Percentiles rank a stretch among this genome's conserved stretches.
These are phyloP conservation scores for Sinopyrophorus schimmeli DNA, from an alignment of 2,888 invertebrate genomes.

Conservation along the genomic window DNA sequence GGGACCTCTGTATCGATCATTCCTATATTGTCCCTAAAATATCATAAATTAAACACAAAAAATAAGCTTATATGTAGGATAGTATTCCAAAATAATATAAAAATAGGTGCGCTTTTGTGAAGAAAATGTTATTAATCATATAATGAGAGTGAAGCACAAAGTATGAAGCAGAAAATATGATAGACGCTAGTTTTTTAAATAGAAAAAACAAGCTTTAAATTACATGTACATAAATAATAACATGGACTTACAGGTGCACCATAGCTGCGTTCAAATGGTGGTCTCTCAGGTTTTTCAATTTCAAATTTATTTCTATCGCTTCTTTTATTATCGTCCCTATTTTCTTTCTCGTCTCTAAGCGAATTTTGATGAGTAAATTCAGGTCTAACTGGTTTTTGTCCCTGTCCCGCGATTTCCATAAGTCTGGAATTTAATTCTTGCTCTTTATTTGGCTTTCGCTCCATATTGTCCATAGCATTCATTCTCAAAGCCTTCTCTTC, in stretches of 20 bases:
- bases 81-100: too few relatives aligned
- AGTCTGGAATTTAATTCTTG: slow-evolving; percentile 29
- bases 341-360: slow-evolving; percentile 21
- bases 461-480: neutral
- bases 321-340: slow-evolving; percentile 37
- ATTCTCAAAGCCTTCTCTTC: slow-evolving; percentile 11
- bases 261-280: slow-evolving; percentile 39
- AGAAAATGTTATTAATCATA: too few relatives aligned
- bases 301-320: slow-evolving; percentile 50
- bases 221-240: slow-evolving; percentile 35
- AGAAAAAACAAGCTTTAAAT: too few relatives aligned
- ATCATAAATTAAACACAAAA: neutral
- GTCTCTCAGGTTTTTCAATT: slow-evolving; percentile 44
- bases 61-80: neutral
- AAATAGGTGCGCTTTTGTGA: too few relatives aligned
- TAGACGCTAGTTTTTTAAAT: too few relatives aligned
- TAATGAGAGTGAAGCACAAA: too few relatives aligned
- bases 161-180: too few relatives aligned
- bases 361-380: slow-evolving; percentile 23
- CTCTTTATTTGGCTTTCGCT: slow-evolving; percentile 8
- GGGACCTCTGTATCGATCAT: slow-evolving; percentile 37
- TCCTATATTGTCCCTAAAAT: slow-evolving; percentile 21
- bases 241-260: slow-evolving; percentile 17
- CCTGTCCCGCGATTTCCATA: slow-evolving; percentile 43
- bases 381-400: slow-evolving; percentile 54